Evolutionary conservation across 1,140 invertebrate species (phyloP), one percentile per base, ranked within the genome.

Genomic region (Philotrypesis tridentata): DNA sequence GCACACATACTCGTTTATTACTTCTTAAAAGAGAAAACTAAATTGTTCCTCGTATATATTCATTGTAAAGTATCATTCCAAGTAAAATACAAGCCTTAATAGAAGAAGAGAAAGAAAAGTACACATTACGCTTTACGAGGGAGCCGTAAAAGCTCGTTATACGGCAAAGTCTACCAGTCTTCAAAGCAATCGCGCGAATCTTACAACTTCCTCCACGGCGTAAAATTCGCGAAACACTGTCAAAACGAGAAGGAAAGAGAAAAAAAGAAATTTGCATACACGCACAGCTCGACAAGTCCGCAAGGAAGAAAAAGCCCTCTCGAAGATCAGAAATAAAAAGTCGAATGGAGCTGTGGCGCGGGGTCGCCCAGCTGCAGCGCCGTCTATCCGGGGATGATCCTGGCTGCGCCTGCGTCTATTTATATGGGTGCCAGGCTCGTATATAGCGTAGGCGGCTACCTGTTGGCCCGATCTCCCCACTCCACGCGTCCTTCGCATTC

Each of bases 381-480:
- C 67, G 12, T 25, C 31, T 29, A 29, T 70, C 31, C 67, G 79
- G 88, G 88, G 87, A 89, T 89, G 87, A 89, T 89, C 89, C 87
- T 86, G 86, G 88, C 8, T 85, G 71, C 71, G 67, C 84, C 85
- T 88, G 86, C 87, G 86, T 89, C 88, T 90, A 90, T 90, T 89
- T 90, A 89, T 89, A 89, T 82, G n/a, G n/a, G 40, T n/a, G 37
- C 33, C 33, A 86, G 80, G 82, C 87, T 85, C 84, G n/a, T n/a
- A n/a, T 85, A 85, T 85, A 67, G 85, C 84, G 85, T 83, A 87
- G 83, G 86, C 86, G 85, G 88, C 89, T 89, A 90, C 89, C 89
- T 90, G 89, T 89, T 90, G 89, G 89, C 84, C 74, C 72, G 63
- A 61, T 48, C 25, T 7, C 48, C 48, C 21, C 17, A 6, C 48